These are phyloP conservation scores for Pituophis catenifer DNA, from an alignment of 2,113 vertebrate genomes.

Conservation along the genomic window DNA sequence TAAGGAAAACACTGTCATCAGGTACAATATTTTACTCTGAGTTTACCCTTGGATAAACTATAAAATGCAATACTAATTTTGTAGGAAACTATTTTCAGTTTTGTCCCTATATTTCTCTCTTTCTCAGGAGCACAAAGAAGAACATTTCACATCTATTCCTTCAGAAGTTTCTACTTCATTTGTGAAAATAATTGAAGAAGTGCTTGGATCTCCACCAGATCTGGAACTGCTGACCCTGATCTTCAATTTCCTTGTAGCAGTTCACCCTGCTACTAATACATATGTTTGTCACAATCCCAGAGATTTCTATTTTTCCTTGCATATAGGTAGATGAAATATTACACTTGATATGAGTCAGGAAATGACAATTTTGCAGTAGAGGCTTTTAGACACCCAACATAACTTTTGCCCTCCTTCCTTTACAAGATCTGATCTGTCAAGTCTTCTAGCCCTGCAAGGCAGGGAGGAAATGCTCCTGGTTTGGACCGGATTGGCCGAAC, in stretches of 20 bases:
- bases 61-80: neutral
- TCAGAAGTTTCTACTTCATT: constrained; percentile 91
- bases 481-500: no score
- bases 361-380: neutral
- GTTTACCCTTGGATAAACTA: neutral
- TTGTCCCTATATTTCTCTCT: constrained; percentile 12
- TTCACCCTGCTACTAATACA: constrained; percentile 96
- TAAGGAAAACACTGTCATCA: constrained; percentile 1
- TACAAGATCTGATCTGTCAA: neutral
- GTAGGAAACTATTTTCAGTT: neutral
- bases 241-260: constrained; percentile 94
- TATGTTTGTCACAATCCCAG: constrained; percentile 95
- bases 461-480: no score
- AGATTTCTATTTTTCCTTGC: constrained; percentile 95
- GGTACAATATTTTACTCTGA: neutral
- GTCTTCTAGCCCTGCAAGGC: neutral
- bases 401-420: neutral
- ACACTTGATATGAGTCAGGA: neutral
- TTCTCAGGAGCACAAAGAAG: constrained; percentile 90
- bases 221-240: constrained; percentile 87
- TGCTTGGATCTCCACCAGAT: constrained; percentile 95
- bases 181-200: constrained; percentile 98
- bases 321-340: constrained; percentile 77
- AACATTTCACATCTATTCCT: constrained; percentile 83
- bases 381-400: neutral